Conservation (phyloP, 2,113 vertebrate genomes). For the Colinus virginianus region DNA sequence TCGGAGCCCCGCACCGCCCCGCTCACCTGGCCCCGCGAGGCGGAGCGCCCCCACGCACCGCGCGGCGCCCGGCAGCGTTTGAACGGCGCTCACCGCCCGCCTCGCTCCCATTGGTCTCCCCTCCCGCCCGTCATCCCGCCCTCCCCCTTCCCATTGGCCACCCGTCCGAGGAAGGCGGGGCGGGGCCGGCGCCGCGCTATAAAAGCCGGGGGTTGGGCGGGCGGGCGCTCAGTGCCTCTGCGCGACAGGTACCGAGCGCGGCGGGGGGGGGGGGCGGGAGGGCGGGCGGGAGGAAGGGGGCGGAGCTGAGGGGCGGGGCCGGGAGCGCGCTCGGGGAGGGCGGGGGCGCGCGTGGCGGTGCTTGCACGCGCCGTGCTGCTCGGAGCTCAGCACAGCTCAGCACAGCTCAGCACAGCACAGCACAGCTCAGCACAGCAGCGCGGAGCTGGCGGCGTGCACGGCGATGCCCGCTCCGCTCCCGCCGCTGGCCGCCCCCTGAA, state of each 20-base stretch:
- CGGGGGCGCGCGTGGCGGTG: constrained; percentile 68
- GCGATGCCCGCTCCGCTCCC: constrained; percentile 35
- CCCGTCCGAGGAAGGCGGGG: neutral
- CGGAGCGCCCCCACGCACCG: neutral
- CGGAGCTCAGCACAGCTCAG: neutral
- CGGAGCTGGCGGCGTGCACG: neutral
- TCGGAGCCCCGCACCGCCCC: neutral
- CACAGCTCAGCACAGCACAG: neutral
- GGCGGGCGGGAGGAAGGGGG: neutral
- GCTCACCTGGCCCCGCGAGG: neutral
- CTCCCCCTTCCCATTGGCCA: constrained; percentile 66
- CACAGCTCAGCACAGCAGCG: no score
- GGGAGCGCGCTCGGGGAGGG: constrained; percentile 15
- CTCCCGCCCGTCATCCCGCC: constrained; percentile 76
- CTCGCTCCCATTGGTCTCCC: constrained; percentile 85
- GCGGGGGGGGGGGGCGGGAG: neutral
- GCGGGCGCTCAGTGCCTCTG: constrained; percentile 82
- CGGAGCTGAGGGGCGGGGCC: constrained; percentile 21
- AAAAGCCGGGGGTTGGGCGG: constrained; percentile 80
- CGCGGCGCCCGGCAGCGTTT: constrained; percentile 71
- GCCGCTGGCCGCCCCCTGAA: constrained; percentile 52
- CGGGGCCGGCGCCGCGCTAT: constrained; percentile 64
- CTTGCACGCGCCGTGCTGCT: neutral
- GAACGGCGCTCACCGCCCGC: constrained; percentile 89
- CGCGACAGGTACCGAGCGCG: constrained; percentile 47